Conservation (phyloP, 2,113 vertebrate species). For the Cyanocitta stelleri region DNA sequence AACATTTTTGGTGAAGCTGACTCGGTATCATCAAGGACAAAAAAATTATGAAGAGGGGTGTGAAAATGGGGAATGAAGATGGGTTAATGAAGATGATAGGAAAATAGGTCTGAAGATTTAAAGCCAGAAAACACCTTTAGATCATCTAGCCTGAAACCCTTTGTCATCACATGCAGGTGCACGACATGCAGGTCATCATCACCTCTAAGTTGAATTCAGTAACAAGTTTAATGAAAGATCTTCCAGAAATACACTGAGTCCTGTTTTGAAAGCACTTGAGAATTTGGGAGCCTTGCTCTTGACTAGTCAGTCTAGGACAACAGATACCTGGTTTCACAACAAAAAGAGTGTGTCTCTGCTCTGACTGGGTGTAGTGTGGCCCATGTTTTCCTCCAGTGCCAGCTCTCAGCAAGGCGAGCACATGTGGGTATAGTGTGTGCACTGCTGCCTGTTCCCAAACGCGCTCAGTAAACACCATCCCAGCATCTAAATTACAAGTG, state of each 20-base stretch:
- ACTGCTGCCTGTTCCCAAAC: rapidly evolving
- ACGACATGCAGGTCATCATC: not conserved
- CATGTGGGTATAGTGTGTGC: too few relatives aligned
- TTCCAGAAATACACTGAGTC: not conserved
- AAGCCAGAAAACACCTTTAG: not conserved
- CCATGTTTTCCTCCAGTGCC: not conserved
- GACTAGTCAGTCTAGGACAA: not conserved
- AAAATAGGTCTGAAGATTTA: not conserved
- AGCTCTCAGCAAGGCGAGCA: not conserved
- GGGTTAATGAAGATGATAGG: not conserved
- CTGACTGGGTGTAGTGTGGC: not conserved
- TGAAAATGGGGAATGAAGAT: not conserved
- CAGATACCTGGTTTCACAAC: too few relatives aligned
- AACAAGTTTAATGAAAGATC: not conserved
- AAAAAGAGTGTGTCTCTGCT: not conserved
- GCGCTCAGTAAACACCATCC: not conserved
- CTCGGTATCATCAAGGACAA: not conserved
- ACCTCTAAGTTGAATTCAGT: not conserved
- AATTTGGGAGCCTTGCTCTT: not conserved
- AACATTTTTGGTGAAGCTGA: not conserved
- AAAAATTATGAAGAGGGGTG: not conserved
- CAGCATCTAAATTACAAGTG: not conserved
- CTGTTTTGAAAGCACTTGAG: not conserved
- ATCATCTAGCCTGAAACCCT: not conserved
- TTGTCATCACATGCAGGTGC: not conserved